Conservation (phyloP, 2,797 vertebrate species). For the Momotus momota region DNA sequence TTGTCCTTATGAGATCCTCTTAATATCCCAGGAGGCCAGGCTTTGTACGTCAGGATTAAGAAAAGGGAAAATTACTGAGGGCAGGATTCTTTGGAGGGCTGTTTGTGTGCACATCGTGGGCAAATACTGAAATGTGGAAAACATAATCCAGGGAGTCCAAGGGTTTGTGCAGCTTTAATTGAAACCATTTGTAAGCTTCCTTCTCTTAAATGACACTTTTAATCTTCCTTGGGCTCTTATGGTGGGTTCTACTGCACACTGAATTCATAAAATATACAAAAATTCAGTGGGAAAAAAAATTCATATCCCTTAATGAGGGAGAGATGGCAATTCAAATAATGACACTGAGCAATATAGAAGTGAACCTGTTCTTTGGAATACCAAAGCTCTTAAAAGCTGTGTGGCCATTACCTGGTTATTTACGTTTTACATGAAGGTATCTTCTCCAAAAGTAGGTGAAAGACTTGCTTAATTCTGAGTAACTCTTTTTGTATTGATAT, state of each 20-base stretch:
- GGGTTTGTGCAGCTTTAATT: conserved; percentile 27
- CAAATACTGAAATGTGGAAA: conserved; percentile 34
- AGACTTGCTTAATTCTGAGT: background rate
- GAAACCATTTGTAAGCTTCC: conserved; percentile 53
- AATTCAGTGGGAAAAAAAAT: background rate
- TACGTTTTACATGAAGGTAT: background rate
- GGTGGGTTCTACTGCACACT: background rate
- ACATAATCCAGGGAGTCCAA: background rate
- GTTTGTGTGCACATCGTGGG: background rate
- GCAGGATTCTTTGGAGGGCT: conserved; percentile 2
- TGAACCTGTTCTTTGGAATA: background rate
- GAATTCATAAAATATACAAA: conserved; percentile 11
- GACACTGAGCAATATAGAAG: background rate
- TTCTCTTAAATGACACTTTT: conserved; percentile 10
- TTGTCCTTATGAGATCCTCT: conserved; percentile 13
- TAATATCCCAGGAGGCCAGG: conserved; percentile 21
- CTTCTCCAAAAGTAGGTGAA: background rate
- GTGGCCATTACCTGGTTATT: background rate
- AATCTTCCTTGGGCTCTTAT: background rate
- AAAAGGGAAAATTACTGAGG: background rate
- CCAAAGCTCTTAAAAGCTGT: background rate
- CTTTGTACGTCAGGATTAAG: conserved; percentile 15
- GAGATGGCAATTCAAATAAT: background rate
- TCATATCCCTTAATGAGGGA: background rate
- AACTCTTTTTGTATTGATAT: background rate